These are phyloP conservation scores for Pseudoatta argentina DNA, from an alignment of 1,140 invertebrate species.

Conservation along the genomic window DNA sequence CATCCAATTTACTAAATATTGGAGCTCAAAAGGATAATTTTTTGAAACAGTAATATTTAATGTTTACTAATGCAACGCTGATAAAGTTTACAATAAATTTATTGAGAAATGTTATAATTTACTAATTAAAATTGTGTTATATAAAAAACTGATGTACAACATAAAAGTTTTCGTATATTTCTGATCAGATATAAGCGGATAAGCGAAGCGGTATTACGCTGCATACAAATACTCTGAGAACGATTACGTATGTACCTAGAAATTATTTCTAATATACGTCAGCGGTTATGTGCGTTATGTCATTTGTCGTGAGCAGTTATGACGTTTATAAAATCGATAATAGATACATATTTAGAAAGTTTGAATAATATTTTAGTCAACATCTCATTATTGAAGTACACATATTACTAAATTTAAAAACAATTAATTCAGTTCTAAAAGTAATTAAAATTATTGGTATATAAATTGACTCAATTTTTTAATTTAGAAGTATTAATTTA, in stretches of 20 bases:
- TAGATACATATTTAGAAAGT: background rate
- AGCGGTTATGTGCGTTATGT: constrained; percentile 1
- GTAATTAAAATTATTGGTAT: background rate
- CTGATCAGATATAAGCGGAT: constrained; percentile 5
- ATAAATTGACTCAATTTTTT: background rate
- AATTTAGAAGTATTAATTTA: background rate
- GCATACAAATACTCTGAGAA: constrained; percentile 1
- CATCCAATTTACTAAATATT: background rate
- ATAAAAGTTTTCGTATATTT: constrained; percentile 24
- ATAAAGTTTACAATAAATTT: background rate
- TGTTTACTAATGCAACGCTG: background rate
- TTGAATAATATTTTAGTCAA: background rate
- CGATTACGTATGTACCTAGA: background rate
- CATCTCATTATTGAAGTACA: background rate
- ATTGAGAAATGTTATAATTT: background rate
- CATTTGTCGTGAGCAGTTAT: too few relatives aligned
- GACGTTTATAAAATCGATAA: background rate
- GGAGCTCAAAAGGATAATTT: background rate
- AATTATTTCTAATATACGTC: constrained; percentile 17
- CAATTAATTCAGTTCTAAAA: background rate
- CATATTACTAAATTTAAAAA: background rate
- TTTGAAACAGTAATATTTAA: background rate
- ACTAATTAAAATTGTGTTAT: background rate
- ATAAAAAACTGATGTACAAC: background rate
- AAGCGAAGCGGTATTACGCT: background rate